Conservation (phyloP, 92 coral and sea anemone species). For the Chrysogorgia sp. region DNA sequence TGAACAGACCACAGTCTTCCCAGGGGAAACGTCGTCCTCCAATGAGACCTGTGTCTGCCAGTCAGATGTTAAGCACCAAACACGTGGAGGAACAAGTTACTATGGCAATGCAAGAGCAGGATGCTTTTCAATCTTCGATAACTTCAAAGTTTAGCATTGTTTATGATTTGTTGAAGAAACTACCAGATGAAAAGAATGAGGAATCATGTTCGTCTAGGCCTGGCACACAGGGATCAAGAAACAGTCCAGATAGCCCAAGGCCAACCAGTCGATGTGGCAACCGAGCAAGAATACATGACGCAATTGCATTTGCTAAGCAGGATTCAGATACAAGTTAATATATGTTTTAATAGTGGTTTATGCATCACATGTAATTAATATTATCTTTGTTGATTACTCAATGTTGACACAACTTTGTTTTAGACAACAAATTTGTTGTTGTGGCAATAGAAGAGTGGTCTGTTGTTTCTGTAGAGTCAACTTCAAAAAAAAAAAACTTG, state of each 20-base stretch:
- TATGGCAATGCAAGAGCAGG: conserved; percentile 69
- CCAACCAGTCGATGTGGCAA: conserved; percentile 77
- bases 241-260: conserved; percentile 26
- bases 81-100: conserved; percentile 91
- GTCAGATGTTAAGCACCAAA: conserved; percentile 81
- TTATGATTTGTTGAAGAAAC: conserved; percentile 61
- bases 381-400: too few species aligned
- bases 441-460: too few species aligned
- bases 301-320: conserved; percentile 81
- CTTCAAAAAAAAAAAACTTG: too few species aligned
- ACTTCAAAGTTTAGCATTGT: conserved; percentile 71
- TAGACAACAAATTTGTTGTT: too few species aligned
- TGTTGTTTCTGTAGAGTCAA: too few species aligned
- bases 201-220: conserved; percentile 36
- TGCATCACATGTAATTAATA: too few species aligned
- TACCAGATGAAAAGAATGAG: conserved; percentile 43
- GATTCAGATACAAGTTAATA: conserved; percentile 49
- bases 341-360: neutral
- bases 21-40: conserved; percentile 73
- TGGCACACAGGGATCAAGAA: conserved; percentile 35
- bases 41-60: conserved; percentile 90
- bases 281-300: conserved; percentile 89
- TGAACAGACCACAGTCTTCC: conserved; percentile 81
- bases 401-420: too few species aligned
- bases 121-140: conserved; percentile 72